These are phyloP conservation scores for Drosophila kurseongensis DNA, from an alignment of 1,140 invertebrate genomes.

Conservation along the genomic window DNA sequence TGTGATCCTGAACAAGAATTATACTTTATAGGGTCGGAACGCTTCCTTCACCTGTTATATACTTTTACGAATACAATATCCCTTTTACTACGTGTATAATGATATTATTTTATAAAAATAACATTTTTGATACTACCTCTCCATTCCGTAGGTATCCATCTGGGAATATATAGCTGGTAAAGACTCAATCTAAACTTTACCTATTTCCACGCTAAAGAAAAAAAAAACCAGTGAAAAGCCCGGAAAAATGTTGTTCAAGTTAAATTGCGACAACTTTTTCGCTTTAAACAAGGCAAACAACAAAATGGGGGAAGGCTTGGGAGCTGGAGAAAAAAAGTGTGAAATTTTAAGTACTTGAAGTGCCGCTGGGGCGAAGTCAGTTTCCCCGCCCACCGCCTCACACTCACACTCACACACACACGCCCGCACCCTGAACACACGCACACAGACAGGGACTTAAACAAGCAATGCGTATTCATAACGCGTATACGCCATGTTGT, in stretches of 20 bases:
- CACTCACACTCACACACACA: conserved; percentile 6
- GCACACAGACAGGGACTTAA: conserved; percentile 40
- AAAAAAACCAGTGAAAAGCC: neutral
- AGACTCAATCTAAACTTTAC: conserved; percentile 53
- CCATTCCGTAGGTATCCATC: conserved; percentile 1
- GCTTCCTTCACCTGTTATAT: too few relatives aligned
- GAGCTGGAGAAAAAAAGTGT: conserved; percentile 61
- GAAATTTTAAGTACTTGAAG: conserved; percentile 80
- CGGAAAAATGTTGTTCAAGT: conserved; percentile 59
- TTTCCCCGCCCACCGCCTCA: conserved; percentile 3
- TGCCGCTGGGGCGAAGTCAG: conserved; percentile 60
- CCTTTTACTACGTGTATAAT: too few relatives aligned
- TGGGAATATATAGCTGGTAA: conserved; percentile 21
- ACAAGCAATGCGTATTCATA: conserved; percentile 81
- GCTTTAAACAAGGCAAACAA: conserved; percentile 62
- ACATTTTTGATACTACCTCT: conserved; percentile 2
- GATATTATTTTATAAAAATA: neutral
- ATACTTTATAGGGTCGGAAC: too few relatives aligned
- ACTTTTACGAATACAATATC: too few relatives aligned
- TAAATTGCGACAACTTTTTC: conserved; percentile 76
- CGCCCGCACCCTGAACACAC: neutral
- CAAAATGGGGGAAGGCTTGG: neutral
- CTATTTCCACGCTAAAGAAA: conserved; percentile 26
- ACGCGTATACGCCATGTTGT: conserved; percentile 81
- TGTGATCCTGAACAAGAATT: too few relatives aligned